A percentile compares a stretch with the other conserved stretches of the same genome.
Conservation (phyloP, 2,888 invertebrate species). For the Epinotia bilunana region DNA sequence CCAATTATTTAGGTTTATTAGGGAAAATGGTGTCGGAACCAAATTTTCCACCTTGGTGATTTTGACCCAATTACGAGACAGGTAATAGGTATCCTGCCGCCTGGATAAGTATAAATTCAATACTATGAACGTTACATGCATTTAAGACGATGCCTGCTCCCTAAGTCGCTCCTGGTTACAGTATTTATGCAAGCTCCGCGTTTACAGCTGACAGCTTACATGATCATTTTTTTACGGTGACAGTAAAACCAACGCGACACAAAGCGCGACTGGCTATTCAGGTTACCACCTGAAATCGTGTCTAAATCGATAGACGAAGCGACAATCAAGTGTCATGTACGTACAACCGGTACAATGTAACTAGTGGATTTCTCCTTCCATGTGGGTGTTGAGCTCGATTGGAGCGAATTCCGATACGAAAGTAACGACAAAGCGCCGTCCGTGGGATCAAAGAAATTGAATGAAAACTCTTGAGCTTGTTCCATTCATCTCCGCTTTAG, state of each 20-base stretch:
- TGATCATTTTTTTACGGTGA: background rate
- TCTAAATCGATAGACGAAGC: constrained; percentile 33
- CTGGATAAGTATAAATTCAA: no score
- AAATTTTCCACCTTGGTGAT: no score
- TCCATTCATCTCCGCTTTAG: constrained; percentile 21
- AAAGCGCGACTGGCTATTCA: constrained; percentile 6
- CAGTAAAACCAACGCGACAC: no score
- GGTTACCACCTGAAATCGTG: constrained; percentile 18
- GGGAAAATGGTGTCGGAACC: no score
- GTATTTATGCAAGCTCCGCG: background rate
- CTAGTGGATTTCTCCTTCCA: constrained; percentile 20
- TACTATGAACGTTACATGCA: no score
- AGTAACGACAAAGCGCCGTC: constrained; percentile 27
- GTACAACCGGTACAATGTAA: constrained; percentile 14
- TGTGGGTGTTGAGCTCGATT: constrained; percentile 29
- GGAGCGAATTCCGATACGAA: constrained; percentile 34
- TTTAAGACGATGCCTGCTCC: no score
- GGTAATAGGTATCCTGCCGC: no score
- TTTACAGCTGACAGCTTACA: background rate
- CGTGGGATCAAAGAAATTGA: constrained; percentile 40
- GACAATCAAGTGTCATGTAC: constrained; percentile 30
- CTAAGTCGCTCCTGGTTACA: background rate
- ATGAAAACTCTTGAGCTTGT: constrained; percentile 25
- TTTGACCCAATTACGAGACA: no score
- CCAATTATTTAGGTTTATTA: no score